Evolutionary conservation across 2,888 invertebrate genomes (phyloP), one percentile per base, ranked within the genome.

Genomic region (Diaphora mendica): DNA sequence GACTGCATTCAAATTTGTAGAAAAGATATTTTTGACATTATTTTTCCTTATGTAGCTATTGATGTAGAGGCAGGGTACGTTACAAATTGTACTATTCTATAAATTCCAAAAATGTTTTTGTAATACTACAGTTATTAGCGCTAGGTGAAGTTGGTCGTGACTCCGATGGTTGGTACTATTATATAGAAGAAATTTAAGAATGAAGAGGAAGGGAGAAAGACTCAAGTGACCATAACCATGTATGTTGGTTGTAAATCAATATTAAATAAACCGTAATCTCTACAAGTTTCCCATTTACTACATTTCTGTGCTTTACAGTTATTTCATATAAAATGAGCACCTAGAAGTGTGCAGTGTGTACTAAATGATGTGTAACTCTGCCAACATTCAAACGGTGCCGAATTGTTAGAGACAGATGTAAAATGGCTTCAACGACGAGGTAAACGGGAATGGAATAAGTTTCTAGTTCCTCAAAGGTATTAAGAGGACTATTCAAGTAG

Each of bases 341-440:
- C 11, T 42, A 74, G n/a, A 42, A 44, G 51, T 64, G 30, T n/a
- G 35, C 66, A 33, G 35, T 48, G 48, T 64, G 39, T 59, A 48
- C 74, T 68, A 82, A 83, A 82, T 79, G 84, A 72, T 35, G 72
- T 62, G 77, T 79, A 76, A 84, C 75, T 71, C 74, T 70, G 75
- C 77, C 59, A 44, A 59, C 62, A 26, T 71, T 64, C 64, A 15
- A 55, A 51, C 51, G 51, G n/a, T 64, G 67, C 48, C 48, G 67
- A 67, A 67, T 67, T 67, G 23, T 30, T 35, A 62, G 62, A n/a
- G n/a, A 44, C 67, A 44, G 44, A 48, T n/a, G 72, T 74, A 68
- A 75, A 69, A 82, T 72, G 74, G 77, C 70, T 71, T 62, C 66
- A 72, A 73, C 68, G 64, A 70, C 69, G 44, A 44, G 44, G 15